A percentile compares a stretch with the other conserved stretches of the same genome.
phyloP scores from a whole-genome alignment of 2,113 vertebrate genomes.

The Psilopsiagon aymara region DNA sequence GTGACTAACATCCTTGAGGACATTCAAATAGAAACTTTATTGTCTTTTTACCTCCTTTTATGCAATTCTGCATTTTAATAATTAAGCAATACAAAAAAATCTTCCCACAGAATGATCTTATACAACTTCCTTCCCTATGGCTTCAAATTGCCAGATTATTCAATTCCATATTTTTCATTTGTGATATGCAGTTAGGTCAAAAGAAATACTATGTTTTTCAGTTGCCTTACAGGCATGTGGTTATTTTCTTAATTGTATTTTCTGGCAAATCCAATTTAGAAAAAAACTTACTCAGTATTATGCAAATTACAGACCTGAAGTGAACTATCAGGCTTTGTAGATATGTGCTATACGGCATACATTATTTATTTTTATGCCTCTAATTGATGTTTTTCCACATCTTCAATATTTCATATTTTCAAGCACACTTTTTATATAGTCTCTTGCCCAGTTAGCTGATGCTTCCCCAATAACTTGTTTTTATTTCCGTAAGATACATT shows the following conservation, averaged over 20 bases:
- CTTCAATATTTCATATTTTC: neutral
- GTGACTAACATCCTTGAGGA: constrained; percentile 37
- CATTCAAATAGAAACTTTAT: constrained; percentile 14
- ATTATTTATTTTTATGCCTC: neutral
- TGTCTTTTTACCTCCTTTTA: constrained; percentile 39
- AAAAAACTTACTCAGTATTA: neutral
- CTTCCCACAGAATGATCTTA: neutral
- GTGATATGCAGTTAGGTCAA: neutral
- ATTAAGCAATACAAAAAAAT: neutral
- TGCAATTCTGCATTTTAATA: neutral
- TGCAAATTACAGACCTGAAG: neutral
- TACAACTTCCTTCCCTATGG: neutral
- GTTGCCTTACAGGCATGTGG: neutral
- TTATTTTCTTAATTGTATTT: neutral
- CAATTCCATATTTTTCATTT: neutral
- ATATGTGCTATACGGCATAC: neutral
- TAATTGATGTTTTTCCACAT: neutral
- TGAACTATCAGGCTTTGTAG: neutral
- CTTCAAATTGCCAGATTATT: neutral
- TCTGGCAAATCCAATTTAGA: neutral
- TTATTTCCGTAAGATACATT: neutral
- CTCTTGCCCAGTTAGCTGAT: neutral
- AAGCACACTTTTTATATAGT: neutral
- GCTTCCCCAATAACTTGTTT: neutral
- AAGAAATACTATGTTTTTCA: neutral